These are phyloP conservation scores for Biston stratarius DNA, from an alignment of 2,888 invertebrate genomes.

Conservation along the genomic window DNA sequence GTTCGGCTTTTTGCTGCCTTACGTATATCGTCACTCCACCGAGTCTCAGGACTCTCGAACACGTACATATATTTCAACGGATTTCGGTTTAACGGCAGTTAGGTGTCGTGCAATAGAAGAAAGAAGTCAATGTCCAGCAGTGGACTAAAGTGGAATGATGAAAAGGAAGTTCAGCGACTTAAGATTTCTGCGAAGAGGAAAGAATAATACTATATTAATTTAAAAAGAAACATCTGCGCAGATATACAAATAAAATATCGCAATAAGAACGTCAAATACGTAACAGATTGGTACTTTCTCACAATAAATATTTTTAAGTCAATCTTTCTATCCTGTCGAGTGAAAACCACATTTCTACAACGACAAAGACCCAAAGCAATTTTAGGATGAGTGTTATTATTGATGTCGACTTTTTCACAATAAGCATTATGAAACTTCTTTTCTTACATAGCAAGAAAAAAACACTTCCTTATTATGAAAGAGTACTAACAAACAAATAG, in stretches of 20 bases:
- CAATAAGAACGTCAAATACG: constrained; percentile 31
- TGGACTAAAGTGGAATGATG: too few relatives aligned
- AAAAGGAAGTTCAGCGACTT: too few relatives aligned
- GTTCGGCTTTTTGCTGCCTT: too few relatives aligned
- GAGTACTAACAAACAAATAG: constrained; percentile 9
- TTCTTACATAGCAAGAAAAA: background rate
- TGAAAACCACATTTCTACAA: background rate
- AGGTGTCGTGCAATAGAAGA: too few relatives aligned
- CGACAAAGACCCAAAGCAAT: constrained; percentile 12
- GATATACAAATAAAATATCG: constrained; percentile 29
- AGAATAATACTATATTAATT: constrained; percentile 9
- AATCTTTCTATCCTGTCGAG: background rate
- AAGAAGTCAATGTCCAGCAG: too few relatives aligned
- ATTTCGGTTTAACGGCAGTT: too few relatives aligned
- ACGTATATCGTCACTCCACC: too few relatives aligned
- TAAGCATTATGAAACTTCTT: background rate
- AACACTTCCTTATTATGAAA: background rate
- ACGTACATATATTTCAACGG: too few relatives aligned
- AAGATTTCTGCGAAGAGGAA: background rate
- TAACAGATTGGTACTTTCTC: background rate
- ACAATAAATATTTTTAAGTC: background rate
- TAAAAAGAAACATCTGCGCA: constrained; percentile 21
- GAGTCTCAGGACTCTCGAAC: too few relatives aligned
- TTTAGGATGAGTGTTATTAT: background rate
- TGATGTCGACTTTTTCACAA: constrained; percentile 14